These are phyloP conservation scores for Drosophila elegans DNA, from an alignment of 1,140 invertebrate genomes.

Conservation along the genomic window DNA sequence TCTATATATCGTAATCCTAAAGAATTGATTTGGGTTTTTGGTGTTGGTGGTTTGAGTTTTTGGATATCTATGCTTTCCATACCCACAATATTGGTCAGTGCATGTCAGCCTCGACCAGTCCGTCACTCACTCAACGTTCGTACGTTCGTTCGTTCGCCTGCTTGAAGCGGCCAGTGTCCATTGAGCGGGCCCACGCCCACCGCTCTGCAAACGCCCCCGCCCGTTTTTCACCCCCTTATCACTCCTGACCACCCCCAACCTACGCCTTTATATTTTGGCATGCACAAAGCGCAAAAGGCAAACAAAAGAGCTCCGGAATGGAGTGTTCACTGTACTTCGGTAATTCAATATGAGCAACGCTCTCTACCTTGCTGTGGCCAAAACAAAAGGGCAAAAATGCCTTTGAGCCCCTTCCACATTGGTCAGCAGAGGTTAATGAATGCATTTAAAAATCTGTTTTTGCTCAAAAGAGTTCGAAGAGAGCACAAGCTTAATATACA, in stretches of 20 bases:
- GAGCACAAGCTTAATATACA: conserved; percentile 15
- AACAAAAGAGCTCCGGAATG: conserved; percentile 53
- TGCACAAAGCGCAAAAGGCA: conserved; percentile 69
- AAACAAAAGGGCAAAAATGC: conserved; percentile 37
- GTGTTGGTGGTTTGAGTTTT: too few species aligned
- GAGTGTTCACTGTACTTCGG: conserved; percentile 49
- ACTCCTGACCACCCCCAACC: not conserved
- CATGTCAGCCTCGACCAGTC: conserved; percentile 34
- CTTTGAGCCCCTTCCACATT: conserved; percentile 21
- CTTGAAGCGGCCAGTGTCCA: conserved; percentile 51
- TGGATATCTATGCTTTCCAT: not conserved
- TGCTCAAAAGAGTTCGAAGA: conserved; percentile 27
- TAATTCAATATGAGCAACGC: conserved; percentile 47
- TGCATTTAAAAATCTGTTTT: conserved; percentile 47
- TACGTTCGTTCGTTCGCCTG: conserved; percentile 20
- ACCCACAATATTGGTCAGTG: conserved; percentile 8
- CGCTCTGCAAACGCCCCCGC: conserved; percentile 18
- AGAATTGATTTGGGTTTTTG: too few species aligned
- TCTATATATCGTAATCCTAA: too few species aligned
- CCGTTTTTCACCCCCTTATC: not conserved
- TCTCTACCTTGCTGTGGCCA: conserved; percentile 17
- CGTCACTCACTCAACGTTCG: conserved; percentile 54
- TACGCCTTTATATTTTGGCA: conserved; percentile 66
- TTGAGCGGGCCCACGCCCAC: conserved; percentile 49
- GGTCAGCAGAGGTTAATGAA: conserved; percentile 38